phyloP scores from a whole-genome alignment of 2,113 vertebrate genomes.

The Orcinus orca region DNA sequence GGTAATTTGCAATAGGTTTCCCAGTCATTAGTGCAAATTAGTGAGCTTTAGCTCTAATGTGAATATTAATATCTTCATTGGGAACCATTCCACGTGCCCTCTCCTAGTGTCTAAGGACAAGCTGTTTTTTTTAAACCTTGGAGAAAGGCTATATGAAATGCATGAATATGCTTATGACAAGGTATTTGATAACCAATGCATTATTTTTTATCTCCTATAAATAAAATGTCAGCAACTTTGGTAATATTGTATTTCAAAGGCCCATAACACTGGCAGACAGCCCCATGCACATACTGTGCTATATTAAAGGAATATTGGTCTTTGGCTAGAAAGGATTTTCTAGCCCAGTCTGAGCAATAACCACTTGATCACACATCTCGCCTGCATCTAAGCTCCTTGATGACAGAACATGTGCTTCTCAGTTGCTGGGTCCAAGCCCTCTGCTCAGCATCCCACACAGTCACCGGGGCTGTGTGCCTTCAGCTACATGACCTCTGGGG shows the following conservation, averaged over 20 bases:
- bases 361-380: conserved; percentile 39
- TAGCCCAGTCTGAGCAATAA: conserved; percentile 34
- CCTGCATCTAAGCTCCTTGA: not conserved
- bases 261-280: conserved; percentile 23
- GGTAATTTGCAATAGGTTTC: conserved; percentile 75
- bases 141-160: conserved; percentile 31
- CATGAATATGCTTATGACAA: conserved; percentile 58
- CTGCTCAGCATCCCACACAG: not conserved
- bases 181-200: conserved; percentile 48
- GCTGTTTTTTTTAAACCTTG: conserved; percentile 3
- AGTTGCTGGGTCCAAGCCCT: not conserved
- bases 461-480: not conserved
- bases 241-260: conserved; percentile 59
- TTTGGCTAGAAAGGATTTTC: conserved; percentile 49
- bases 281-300: not conserved
- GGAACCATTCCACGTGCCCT: conserved; percentile 50
- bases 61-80: conserved; percentile 77
- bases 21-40: conserved; percentile 75
- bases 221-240: conserved; percentile 52
- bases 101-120: conserved; percentile 53
- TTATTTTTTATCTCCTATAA: conserved; percentile 48
- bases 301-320: conserved; percentile 36
- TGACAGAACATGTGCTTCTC: not conserved
- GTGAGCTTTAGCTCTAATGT: conserved; percentile 69
- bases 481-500: not conserved